These are phyloP conservation scores for Eupeodes corollae DNA, from an alignment of 1,140 invertebrate species.

Conservation along the genomic window DNA sequence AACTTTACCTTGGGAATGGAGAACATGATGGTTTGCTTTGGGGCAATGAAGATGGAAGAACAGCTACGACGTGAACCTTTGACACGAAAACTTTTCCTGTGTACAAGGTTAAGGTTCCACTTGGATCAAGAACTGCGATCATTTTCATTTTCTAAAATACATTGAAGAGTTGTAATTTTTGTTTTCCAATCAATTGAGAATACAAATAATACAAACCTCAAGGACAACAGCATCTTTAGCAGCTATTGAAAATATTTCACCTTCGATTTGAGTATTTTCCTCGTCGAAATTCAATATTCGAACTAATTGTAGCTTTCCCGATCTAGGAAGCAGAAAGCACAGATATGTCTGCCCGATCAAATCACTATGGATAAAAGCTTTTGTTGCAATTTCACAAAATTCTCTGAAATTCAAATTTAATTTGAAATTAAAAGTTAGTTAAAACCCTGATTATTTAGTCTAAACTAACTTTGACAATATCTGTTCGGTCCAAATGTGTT, in stretches of 20 bases:
- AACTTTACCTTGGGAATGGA: conserved; percentile 9
- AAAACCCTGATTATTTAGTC: background rate
- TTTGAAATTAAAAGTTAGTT: background rate
- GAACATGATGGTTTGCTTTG: conserved; percentile 9
- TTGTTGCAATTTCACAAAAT: conserved; percentile 47
- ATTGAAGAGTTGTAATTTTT: background rate
- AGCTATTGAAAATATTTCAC: conserved; percentile 53
- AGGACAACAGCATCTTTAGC: conserved; percentile 76
- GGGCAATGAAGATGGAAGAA: conserved; percentile 44
- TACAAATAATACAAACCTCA: conserved; percentile 41
- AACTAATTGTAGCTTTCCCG: conserved; percentile 55
- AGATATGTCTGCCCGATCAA: conserved; percentile 72
- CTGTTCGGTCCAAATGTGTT: conserved; percentile 78
- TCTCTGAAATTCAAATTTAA: too few relatives aligned
- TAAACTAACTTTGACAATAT: conserved; percentile 36
- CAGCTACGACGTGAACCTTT: conserved; percentile 67
- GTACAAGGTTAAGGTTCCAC: conserved; percentile 70
- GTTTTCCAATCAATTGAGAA: too few relatives aligned
- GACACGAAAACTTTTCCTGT: conserved; percentile 68
- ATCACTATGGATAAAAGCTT: conserved; percentile 72
- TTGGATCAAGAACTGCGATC: conserved; percentile 69
- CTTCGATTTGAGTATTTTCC: conserved; percentile 54
- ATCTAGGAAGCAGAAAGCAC: conserved; percentile 63
- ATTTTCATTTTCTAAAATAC: conserved; percentile 54
- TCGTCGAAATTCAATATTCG: conserved; percentile 60